Base-by-base conservation (phyloP, 1,140 invertebrate species). In the Drosophila littoralis region DNA sequence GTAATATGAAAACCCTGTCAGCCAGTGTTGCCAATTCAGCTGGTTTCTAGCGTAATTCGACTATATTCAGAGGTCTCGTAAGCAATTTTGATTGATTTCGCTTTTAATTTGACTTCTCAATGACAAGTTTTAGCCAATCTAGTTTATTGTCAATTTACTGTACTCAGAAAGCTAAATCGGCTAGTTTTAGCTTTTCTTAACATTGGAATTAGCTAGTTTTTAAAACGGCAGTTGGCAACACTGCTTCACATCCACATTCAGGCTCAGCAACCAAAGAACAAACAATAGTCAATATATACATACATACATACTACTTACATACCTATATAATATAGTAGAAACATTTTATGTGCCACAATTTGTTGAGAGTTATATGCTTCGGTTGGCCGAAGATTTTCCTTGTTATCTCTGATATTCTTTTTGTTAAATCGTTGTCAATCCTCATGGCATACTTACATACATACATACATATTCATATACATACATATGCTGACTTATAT, bases 351-450 rank as follows among this genome's bases (percentile, higher is more conserved):
- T 70, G 58, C 58, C 66, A 70, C 35, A 70, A 32, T 17, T 43
- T 69, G 15, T 36, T 65, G 32, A 58, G 36, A 57, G 43, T 35
- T 36, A 67, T 70, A 15, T 2, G 57, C 71, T 74, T 69, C 65
- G 71, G 65, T 48, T 42, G 4, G n/a, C 50, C 73, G 68, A 71
- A 75, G 67, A 70, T 45, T 28, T 38, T 66, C 58, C 63, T 67
- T 66, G 59, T 74, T 74, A 61, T 69, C 36, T 50, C 66, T 69
- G 46, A 67, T 67, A 72, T 52, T 72, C 28, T 33, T 40, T 68
- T 69, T 74, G 51, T 59, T 45, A 22, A 70, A 54, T 15, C 61
- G 60, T 72, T 75, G 50, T 65, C 54, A 58, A 46, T 43, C 69
- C 43, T 61, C 67, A 72, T 57, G 36, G 22, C 42, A 45, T 60